Conservation (phyloP, 37 sponge, comb jelly and placozoan species). For the Hexactinellida sp. region DNA sequence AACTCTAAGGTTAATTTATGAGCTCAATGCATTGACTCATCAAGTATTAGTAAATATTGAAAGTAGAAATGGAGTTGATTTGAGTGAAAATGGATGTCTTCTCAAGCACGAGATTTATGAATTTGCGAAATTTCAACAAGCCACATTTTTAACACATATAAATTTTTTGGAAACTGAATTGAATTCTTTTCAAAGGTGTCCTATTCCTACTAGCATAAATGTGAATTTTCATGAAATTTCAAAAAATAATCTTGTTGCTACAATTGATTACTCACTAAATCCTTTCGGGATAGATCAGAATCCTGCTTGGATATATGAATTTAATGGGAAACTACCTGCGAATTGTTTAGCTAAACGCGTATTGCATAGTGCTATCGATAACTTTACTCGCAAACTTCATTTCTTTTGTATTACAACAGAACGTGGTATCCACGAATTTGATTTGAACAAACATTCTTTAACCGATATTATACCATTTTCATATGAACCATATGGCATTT, state of each 20-base stretch:
- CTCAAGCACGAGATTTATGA: neutral
- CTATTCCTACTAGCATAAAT: neutral
- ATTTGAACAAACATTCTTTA: neutral
- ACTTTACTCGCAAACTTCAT: neutral
- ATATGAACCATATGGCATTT: neutral
- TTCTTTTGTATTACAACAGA: neutral
- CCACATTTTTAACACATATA: neutral
- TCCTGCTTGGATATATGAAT: neutral
- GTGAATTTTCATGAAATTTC: neutral
- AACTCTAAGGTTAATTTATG: neutral
- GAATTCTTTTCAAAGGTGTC: neutral
- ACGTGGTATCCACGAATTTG: neutral
- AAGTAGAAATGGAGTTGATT: neutral
- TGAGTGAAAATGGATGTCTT: neutral
- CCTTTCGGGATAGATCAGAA: neutral
- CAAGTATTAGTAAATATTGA: neutral
- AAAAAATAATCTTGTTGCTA: neutral
- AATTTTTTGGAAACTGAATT: neutral
- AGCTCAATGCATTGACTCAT: neutral
- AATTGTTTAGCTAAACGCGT: neutral
- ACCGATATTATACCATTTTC: neutral
- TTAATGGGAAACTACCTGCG: neutral
- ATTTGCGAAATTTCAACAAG: neutral
- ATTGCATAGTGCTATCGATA: neutral
- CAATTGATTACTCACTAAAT: neutral